Evolutionary conservation across 2,888 invertebrate genomes (phyloP), one percentile per base, ranked within the genome.

Genomic region (Leucozona laternaria): DNA sequence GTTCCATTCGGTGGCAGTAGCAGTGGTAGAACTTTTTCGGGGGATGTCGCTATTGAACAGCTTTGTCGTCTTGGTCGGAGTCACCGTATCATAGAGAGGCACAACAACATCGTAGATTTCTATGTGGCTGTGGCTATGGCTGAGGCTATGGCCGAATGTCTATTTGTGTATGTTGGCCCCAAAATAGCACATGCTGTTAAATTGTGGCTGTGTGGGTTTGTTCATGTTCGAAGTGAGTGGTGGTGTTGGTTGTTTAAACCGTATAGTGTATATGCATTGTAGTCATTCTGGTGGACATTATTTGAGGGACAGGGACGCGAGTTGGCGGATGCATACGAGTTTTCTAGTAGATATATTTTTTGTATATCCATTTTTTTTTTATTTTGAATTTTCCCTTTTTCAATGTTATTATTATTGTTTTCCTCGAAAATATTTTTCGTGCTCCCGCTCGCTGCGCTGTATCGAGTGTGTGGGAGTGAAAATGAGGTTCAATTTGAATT

Each of bases 401-500:
- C 86, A 79, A 86, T 86, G 86, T 82, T 86, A 78, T 86, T 86
- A 82, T 86, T 86, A 82, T 86, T 86, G 85, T 86, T 86, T 82
- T 77, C 68, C 20, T 50, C 25, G 73, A 45, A 82, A 45, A 37
- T 37, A 28, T 43, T 53, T 53, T 58, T 53, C 37, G 34, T 75
- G 58, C 43, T 58, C 31, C 76, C 50, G 68, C 20, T n/a, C n/a
- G 48, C 3, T 48, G 10, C 11, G 10, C 11, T 53, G 10, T 50
- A 58, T 75, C 58, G 48, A 50, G 55, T 84, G 37, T 78, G 86
- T 79, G 78, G 82, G 86, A 79, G 86, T 78, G 25, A 3, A 48
- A 8, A 73, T 76, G 76, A 13, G 85, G 45, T 55, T 73, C 43
- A 55, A 66, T 73, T 81, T 13, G 53, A 53, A 53, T 37, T 25